phyloP scores from a whole-genome alignment of 2,113 vertebrate species.

The Bubo blakistoni region DNA sequence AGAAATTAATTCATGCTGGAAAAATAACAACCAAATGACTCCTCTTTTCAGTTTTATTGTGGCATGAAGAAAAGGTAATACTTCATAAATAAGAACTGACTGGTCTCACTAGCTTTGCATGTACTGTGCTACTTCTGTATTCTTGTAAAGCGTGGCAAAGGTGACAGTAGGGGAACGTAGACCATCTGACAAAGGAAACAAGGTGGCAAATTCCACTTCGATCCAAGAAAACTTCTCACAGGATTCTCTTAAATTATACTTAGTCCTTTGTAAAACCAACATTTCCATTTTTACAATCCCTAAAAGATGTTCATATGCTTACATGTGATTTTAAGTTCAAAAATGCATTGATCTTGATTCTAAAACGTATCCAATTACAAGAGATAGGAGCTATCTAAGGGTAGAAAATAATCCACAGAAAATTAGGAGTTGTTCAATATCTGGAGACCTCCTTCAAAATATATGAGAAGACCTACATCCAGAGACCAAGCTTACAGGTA shows the following conservation, averaged over 20 bases:
- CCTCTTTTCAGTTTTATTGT: not conserved
- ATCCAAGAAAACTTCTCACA: not conserved
- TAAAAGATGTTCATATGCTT: not conserved
- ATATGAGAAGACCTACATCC: not conserved
- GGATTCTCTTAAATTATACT: not conserved
- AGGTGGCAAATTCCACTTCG: not conserved
- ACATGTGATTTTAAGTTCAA: not conserved
- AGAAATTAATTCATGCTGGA: not conserved
- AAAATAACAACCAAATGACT: not conserved
- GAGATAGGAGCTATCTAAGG: not conserved
- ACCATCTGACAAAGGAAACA: not conserved
- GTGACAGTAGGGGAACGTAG: not conserved
- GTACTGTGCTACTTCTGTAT: not conserved
- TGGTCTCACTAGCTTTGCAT: not conserved
- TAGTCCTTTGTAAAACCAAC: not conserved
- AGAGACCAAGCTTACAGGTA: not conserved
- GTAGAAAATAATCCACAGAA: not conserved
- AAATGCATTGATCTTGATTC: not conserved
- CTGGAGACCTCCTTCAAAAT: not conserved
- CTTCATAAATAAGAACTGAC: not conserved
- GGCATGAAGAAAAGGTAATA: not conserved
- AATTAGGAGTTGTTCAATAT: not conserved
- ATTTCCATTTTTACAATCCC: not conserved
- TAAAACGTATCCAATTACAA: not conserved
- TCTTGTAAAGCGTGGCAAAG: not conserved